Evolutionary conservation across 2,797 vertebrate species (phyloP).

Genomic region (Micropoecilia bifurca): DNA sequence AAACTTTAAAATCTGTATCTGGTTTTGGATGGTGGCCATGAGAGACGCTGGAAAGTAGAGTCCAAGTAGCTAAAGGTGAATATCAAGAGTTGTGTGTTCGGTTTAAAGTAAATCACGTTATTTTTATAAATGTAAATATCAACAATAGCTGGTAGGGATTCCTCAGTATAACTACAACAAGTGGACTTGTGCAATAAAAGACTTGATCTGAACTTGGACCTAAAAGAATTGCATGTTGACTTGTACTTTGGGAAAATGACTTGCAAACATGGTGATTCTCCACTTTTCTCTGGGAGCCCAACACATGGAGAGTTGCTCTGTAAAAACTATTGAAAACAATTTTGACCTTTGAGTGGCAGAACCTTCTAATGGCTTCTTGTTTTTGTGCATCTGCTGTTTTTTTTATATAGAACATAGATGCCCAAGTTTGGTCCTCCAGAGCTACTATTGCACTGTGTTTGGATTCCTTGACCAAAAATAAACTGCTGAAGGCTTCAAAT

Average conservation of each 20-base stretch:
- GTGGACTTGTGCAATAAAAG: neutral
- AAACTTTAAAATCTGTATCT: neutral
- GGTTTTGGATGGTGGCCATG: neutral
- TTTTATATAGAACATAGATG: neutral
- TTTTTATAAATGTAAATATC: neutral
- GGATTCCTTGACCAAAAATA: neutral
- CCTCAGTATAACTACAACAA: neutral
- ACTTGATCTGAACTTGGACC: neutral
- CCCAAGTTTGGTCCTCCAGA: neutral
- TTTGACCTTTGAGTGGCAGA: neutral
- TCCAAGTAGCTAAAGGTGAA: neutral
- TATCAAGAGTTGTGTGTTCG: neutral
- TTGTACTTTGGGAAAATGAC: neutral
- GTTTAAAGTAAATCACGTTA: neutral
- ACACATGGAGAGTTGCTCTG: neutral
- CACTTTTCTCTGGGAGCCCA: neutral
- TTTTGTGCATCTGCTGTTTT: neutral
- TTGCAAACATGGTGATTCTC: neutral
- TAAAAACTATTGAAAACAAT: neutral
- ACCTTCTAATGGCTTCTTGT: neutral
- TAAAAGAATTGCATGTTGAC: neutral
- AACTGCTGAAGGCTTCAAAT: neutral
- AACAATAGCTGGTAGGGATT: neutral
- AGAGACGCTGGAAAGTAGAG: neutral
- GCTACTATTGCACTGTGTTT: neutral